A percentile compares a stretch with the other conserved stretches of the same genome.
phyloP scores from a whole-genome alignment of 1,140 invertebrate species.

The Schlechtendalia chinensis region DNA sequence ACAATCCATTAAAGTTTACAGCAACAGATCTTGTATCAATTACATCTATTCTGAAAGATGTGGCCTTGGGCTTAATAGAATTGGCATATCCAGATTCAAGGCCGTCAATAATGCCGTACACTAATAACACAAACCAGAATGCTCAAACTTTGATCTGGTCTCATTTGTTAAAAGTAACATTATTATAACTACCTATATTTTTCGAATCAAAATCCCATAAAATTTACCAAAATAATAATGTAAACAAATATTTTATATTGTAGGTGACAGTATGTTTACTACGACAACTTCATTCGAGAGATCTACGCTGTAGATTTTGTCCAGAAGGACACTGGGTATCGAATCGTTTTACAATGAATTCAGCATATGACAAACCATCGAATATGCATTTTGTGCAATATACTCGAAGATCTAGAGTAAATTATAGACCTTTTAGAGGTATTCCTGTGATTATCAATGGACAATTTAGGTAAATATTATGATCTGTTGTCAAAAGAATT shows the following conservation, averaged over 20 bases:
- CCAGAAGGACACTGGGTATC: conserved; percentile 76
- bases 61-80: conserved; percentile 85
- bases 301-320: conserved; percentile 74
- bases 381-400: conserved; percentile 53
- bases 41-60: conserved; percentile 71
- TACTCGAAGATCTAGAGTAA: conserved; percentile 58
- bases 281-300: conserved; percentile 78
- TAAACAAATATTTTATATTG: conserved; percentile 53
- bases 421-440: conserved; percentile 66
- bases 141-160: conserved; percentile 58
- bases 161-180: conserved; percentile 63
- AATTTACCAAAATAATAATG: not conserved
- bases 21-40: conserved; percentile 63
- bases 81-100: conserved; percentile 82
- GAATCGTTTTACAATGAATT: conserved; percentile 62
- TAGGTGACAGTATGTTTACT: conserved; percentile 70
- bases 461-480: conserved; percentile 60
- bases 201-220: not conserved
- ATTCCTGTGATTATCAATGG: conserved; percentile 65
- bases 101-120: conserved; percentile 54
- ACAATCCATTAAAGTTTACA: conserved; percentile 64
- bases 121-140: conserved; percentile 53
- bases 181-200: not conserved
- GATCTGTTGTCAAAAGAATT: too few species aligned
- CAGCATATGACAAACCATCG: conserved; percentile 43